A percentile compares a stretch with the other conserved stretches of the same genome.
These are phyloP conservation scores for Brachirus orientalis DNA, from an alignment of 2,113 vertebrate genomes.

Conservation along the genomic window DNA sequence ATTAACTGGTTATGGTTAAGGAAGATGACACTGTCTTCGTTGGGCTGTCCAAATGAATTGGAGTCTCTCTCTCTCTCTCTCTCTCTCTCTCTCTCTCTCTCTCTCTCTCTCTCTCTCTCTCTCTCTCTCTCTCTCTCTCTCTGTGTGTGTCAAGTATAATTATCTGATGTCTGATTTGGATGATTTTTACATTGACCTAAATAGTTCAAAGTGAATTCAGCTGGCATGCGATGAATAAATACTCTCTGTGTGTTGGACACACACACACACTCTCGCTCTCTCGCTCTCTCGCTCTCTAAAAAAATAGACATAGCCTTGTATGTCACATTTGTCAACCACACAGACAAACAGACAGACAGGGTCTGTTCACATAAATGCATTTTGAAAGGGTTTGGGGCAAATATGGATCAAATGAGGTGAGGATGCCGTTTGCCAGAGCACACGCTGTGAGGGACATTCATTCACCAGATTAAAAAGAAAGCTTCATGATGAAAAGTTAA, in stretches of 20 bases:
- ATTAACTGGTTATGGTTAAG: too few species aligned
- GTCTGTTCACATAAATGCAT: conserved; percentile 49
- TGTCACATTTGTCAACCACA: conserved; percentile 25
- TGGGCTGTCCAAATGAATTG: too few species aligned
- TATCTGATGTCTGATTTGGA: conserved; percentile 59
- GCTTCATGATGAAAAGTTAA: background rate
- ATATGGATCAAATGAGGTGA: conserved; percentile 38
- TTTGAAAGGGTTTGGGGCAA: conserved; percentile 27
- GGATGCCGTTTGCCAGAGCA: conserved; percentile 28
- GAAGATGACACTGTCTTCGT: too few species aligned
- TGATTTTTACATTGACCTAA: conserved; percentile 73
- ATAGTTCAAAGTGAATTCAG: conserved; percentile 79
- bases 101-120: too few species aligned
- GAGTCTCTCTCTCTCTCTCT: too few species aligned
- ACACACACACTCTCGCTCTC: too few species aligned
- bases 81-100: too few species aligned
- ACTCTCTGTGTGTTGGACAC: background rate
- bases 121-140: too few species aligned
- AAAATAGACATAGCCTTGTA: conserved; percentile 4
- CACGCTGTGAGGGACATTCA: background rate
- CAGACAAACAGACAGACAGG: conserved; percentile 29
- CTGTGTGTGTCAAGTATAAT: conserved; percentile 1
- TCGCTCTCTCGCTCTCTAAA: conserved; percentile 5
- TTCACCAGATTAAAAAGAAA: background rate
- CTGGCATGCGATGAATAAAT: conserved; percentile 57